Evolutionary conservation across 2,797 vertebrate species (phyloP), one percentile per base, ranked within the genome.

Genomic region (Gadopsis bispinosus): DNA sequence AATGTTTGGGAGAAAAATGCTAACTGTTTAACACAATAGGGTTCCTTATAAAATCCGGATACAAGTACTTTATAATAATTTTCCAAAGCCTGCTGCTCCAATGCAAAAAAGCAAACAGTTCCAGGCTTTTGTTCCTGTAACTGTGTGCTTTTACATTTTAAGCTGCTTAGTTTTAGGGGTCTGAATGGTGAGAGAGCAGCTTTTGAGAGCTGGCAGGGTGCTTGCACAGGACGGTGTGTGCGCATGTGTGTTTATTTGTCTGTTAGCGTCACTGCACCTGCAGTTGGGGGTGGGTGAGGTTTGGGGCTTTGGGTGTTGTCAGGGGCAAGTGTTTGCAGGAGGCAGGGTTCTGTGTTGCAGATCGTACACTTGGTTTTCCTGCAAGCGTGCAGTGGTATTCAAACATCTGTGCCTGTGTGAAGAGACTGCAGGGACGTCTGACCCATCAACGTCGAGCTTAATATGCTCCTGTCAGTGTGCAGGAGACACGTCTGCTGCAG

Each of bases 171-270:
- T 85, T 77, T 62, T 19, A 29, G n/a, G 65, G 20, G 12, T 59
- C 69, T 80, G 69, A 83, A 74, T 66, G 54, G 41, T 47, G 45
- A 83, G 35, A 63, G 61, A 76, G 82, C 89, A 90, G 89, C 86
- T 89, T 87, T 84, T 81, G 59, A 73, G 55, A 82, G 51, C 74
- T 89, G 77, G 76, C 71, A 39, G 66, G 66, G 48, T 50, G 75
- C 64, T 66, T 68, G 80, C 26, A 59, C 14, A 22, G 22, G 67
- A 43, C 17, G 19, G 20, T 55, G 37, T 31, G 48, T 64, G 63
- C 26, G 4, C 7, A 7, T 48, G 19, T 37, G 8, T 54, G n/a
- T 60, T 35, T 39, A 66, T 51, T 39, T 65, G 63, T 72, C 55
- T 62, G 74, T 47, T 41, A 7, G 66, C 33, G 50, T 69, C 70